Base-by-base conservation (phyloP, 2,113 vertebrate species). In the Chamaetylas fuelleborni region DNA sequence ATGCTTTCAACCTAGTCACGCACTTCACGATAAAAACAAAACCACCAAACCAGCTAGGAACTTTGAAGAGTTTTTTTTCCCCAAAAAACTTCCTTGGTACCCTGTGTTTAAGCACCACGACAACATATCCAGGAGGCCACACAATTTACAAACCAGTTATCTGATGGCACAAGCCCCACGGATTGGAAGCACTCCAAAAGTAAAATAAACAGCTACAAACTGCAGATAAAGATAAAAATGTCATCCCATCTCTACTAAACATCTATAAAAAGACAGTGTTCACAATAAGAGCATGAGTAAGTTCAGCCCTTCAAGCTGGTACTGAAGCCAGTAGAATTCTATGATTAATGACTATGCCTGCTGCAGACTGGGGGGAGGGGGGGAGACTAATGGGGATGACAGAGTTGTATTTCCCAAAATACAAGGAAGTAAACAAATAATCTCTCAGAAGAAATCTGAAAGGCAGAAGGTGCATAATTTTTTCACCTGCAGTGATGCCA, bases 351-450 rank as follows among this genome's bases (percentile, higher is more conserved):
- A 34, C 58, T 40, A 8, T 20, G 36, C 5, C 20, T 67, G 9
- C 17, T 51, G 23, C 2, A 92, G 57, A 28, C 0, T 1, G 2
- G 4, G 33, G 19, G 25, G 6, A 51, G 31, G 12, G 9, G 9
- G 20, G 38, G 14, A 84, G 53, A 58, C 0, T 3, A 72, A 29
- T 2, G 1, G 31, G 42, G 38, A 57, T 62, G 31, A 74, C 19
- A 77, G 14, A 47, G 20, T 19, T 76, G 0, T 22, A 45, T 36
- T 71, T 83, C 45, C 54, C 50, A 48, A 83, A 89, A 78, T 11
- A 62, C 8, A 69, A 33, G 14, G 61, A 81, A 60, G 40, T 17
- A 34, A 36, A 40, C 4, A 61, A 43, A 61, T 43, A 1, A 60
- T 65, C 89, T 47, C 51, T 26, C 45, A 36, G 58, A 77, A 79